phyloP scores from a whole-genome alignment of 2,113 vertebrate genomes.

The Leucoraja erinaceus region DNA sequence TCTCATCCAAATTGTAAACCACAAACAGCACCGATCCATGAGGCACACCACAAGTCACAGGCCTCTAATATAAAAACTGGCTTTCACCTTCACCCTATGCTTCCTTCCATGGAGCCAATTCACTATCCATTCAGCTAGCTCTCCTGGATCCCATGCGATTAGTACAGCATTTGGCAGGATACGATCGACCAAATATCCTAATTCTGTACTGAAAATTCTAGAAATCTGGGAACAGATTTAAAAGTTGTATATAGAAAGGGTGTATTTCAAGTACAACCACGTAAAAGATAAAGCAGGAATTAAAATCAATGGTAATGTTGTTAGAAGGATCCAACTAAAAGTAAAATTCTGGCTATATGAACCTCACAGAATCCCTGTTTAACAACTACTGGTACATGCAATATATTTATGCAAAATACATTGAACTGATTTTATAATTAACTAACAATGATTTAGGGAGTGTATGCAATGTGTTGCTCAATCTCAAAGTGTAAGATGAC shows the following conservation, averaged over 20 bases:
- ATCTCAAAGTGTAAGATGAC: not conserved
- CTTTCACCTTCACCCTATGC: too few relatives aligned
- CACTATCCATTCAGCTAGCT: too few relatives aligned
- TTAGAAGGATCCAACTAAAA: not conserved
- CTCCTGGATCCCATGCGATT: not conserved
- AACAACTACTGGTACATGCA: conserved; percentile 49
- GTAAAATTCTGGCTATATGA: not conserved
- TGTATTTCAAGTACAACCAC: not conserved
- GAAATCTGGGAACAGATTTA: not conserved
- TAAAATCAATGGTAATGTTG: not conserved
- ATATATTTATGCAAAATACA: conserved; percentile 45
- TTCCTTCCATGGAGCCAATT: too few relatives aligned
- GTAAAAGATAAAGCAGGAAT: not conserved
- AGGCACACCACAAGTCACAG: too few relatives aligned
- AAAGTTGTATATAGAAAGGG: not conserved
- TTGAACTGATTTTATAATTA: not conserved
- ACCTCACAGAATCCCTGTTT: not conserved
- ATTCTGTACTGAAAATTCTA: not conserved
- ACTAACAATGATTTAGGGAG: not conserved
- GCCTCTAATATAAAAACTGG: too few relatives aligned
- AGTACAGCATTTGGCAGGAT: not conserved
- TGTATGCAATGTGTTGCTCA: not conserved
- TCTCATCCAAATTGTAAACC: too few relatives aligned
- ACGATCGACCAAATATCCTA: not conserved
- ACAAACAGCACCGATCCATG: too few relatives aligned